Conservation (phyloP, 2,113 vertebrate genomes). For the Mastomys natalensis region DNA sequence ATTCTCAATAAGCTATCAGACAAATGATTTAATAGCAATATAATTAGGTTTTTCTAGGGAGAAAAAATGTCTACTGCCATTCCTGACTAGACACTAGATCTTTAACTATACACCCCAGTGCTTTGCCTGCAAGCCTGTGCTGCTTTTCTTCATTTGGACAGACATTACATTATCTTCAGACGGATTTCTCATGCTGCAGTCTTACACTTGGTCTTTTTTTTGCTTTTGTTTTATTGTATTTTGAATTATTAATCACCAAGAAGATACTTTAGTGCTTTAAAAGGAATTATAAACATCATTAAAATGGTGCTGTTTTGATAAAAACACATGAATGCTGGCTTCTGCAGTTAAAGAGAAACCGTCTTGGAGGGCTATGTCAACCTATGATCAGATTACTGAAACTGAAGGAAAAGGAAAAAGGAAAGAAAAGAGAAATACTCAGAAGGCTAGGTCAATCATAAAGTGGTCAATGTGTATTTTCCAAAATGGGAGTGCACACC, state of each 20-base stretch:
- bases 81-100: background rate
- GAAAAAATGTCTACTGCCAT: constrained; percentile 13
- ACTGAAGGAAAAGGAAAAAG: background rate
- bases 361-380: background rate
- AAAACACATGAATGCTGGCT: constrained; percentile 1
- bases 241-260: constrained; percentile 72
- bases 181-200: constrained; percentile 33
- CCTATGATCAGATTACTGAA: background rate
- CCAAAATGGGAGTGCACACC: background rate
- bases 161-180: constrained; percentile 9
- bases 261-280: constrained; percentile 56
- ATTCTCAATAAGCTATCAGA: constrained; percentile 45
- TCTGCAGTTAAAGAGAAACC: background rate
- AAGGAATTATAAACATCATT: constrained; percentile 54
- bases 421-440: background rate
- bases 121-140: constrained; percentile 6
- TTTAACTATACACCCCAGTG: constrained; percentile 58
- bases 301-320: constrained; percentile 21
- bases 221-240: constrained; percentile 65
- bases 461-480: background rate
- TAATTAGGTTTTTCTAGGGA: constrained; percentile 48
- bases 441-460: background rate
- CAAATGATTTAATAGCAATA: constrained; percentile 55
- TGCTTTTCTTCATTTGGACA: constrained; percentile 64
- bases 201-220: constrained; percentile 52